Evolutionary conservation across 1,140 invertebrate species (phyloP), one percentile per base, ranked within the genome.

Genomic region (Nasonia vitripennis): DNA sequence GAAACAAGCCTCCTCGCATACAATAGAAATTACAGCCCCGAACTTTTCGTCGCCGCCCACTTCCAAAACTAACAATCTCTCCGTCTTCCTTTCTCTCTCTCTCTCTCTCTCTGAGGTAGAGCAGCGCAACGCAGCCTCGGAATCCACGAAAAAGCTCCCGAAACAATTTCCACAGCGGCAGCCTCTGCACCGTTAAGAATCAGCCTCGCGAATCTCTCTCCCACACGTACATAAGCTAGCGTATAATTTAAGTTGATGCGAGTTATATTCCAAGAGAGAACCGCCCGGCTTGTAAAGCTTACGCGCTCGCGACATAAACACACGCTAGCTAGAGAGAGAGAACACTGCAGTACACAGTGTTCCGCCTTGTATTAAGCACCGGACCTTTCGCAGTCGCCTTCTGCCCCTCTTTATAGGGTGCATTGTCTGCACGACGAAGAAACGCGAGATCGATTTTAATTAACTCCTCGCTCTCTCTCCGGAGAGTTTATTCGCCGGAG

Each of bases 171-270:
- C 31, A 75, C 2, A 7, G 73, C 37, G 34, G 6, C 34, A 5
- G 34, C 34, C 34, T 27, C 34, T 20, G 75, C 70, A 67, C 75
- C 78, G 77, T 79, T 84, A 78, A 79, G 67, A 84, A 84, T 78
- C 27, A 79, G 20, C 62, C 41, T 79, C 51, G 62, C 20, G 82
- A 20, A 78, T 78, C 75, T 78, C 75, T 78, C 55, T 37, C 14
- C 82, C 23, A 62, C 37, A 48, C 55, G 81, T 45, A 9, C 80
- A 37, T 37, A 37, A 37, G 37, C 71, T 74, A 82, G 73, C 70
- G 37, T 71, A 84, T 84, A 84, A 84, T 84, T 84, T 84, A 78
- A 84, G 75, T 84, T 79, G 75, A 84, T 73, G 45, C 83, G 68
- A 84, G 83, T 79, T 79, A 84, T 73, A 78, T 71, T 37, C 73